Evolutionary conservation across 2,888 invertebrate genomes (phyloP).

Genomic region (Pseudolycoriella hygida): DNA sequence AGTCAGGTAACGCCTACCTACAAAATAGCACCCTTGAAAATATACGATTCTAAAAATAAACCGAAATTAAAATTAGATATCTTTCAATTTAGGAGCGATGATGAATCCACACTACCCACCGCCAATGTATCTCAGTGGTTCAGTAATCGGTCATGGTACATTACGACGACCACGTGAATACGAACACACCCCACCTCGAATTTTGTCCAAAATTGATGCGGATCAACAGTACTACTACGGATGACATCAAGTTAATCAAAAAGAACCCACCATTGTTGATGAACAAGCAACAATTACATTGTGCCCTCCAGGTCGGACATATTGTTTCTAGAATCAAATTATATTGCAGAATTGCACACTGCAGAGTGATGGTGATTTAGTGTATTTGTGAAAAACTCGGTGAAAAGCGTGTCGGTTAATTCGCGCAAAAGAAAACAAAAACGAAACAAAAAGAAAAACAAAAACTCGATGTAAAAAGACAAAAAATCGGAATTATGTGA

Average conservation of each 20-base stretch:
- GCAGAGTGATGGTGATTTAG: slow-evolving; percentile 15
- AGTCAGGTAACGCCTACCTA: too few relatives aligned
- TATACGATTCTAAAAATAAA: too few relatives aligned
- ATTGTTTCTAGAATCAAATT: slow-evolving; percentile 25
- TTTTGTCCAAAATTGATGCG: slow-evolving; percentile 11
- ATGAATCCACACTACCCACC: not conserved
- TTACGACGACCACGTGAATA: slow-evolving; percentile 19
- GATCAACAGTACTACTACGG: slow-evolving; percentile 24
- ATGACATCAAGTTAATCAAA: slow-evolving; percentile 25
- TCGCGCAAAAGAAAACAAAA: not conserved
- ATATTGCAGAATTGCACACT: slow-evolving; percentile 13
- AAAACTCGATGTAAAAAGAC: not conserved
- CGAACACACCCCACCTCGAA: slow-evolving; percentile 23
- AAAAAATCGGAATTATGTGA: not conserved
- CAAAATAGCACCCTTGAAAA: too few relatives aligned
- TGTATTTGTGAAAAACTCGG: slow-evolving; percentile 19
- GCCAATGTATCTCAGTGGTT: not conserved
- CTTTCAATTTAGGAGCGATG: not conserved
- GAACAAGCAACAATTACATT: slow-evolving; percentile 7
- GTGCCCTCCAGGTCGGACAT: slow-evolving; percentile 20
- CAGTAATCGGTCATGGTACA: slow-evolving; percentile 13
- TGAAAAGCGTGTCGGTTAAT: not conserved
- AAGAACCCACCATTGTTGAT: not conserved
- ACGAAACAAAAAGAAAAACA: not conserved
- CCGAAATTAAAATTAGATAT: too few relatives aligned